Conservation (phyloP, 2,888 invertebrate species). For the Acleris cristana region DNA sequence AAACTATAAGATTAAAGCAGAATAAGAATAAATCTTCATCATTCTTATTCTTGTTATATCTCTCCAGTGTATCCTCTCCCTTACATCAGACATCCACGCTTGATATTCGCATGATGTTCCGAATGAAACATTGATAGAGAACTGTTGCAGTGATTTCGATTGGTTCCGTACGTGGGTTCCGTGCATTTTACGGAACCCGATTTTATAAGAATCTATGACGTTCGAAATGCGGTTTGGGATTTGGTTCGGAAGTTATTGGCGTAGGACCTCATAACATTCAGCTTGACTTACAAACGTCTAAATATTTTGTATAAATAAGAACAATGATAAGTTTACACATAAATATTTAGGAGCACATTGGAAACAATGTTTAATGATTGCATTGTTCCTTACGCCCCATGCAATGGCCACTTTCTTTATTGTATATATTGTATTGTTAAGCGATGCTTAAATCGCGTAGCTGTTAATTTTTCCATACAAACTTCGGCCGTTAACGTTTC, state of each 20-base stretch:
- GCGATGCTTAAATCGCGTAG: no score
- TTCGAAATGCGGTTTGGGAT: constrained; percentile 28
- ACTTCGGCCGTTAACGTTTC: no score
- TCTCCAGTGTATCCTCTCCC: constrained; percentile 10
- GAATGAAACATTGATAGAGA: constrained; percentile 61
- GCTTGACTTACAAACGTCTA: not conserved
- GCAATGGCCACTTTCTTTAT: no score
- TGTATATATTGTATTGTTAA: no score
- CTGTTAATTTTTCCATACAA: no score
- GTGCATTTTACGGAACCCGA: constrained; percentile 56
- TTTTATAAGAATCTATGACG: constrained; percentile 41
- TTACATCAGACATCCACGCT: constrained; percentile 16
- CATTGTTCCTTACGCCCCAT: no score
- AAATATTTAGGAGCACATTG: no score
- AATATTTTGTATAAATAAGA: no score
- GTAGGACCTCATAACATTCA: constrained; percentile 1
- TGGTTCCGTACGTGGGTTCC: constrained; percentile 53
- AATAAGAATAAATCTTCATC: no score
- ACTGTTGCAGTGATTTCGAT: constrained; percentile 66
- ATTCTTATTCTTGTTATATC: not conserved
- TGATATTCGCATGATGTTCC: constrained; percentile 36
- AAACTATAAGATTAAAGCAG: no score
- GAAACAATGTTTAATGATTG: no score
- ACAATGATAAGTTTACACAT: no score
- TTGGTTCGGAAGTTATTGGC: constrained; percentile 22